Conservation (phyloP, 1,140 invertebrate genomes). For the Linepithema humile region DNA sequence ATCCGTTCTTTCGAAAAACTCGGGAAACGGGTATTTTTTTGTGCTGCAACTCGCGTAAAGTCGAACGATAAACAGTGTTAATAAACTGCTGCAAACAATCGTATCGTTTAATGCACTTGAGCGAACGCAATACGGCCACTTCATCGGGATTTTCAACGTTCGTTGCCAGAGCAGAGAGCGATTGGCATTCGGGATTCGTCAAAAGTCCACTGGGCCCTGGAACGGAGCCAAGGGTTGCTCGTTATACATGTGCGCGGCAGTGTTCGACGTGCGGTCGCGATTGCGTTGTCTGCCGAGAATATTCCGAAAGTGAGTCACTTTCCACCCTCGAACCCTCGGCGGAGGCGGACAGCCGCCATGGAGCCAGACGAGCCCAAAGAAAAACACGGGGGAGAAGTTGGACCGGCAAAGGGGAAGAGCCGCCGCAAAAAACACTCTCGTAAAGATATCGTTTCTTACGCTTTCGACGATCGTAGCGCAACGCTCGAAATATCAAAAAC, state of each 20-base stretch:
- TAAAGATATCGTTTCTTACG: conserved; percentile 69
- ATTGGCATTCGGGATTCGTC: conserved; percentile 53
- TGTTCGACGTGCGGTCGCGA: conserved; percentile 24
- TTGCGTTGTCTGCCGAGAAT: conserved; percentile 61
- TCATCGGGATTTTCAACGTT: conserved; percentile 38
- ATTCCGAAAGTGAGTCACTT: conserved; percentile 65
- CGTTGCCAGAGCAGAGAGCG: background rate
- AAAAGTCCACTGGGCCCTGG: conserved; percentile 29
- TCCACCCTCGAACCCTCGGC: conserved; percentile 61
- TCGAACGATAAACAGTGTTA: background rate
- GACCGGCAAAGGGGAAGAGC: conserved; percentile 16
- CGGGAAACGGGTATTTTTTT: background rate
- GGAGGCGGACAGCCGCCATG: conserved; percentile 39
- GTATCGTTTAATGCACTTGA: conserved; percentile 22
- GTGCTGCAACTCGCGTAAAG: background rate
- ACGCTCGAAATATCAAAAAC: conserved; percentile 60
- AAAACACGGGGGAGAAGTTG: conserved; percentile 61
- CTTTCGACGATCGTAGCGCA: conserved; percentile 44
- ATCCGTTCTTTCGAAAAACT: background rate
- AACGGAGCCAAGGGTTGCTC: conserved; percentile 16
- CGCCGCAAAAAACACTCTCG: conserved; percentile 47
- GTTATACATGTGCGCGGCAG: background rate
- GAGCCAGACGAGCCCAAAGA: conserved; percentile 48
- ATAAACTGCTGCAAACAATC: background rate
- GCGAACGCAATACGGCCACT: background rate